Evolutionary conservation across 2,888 invertebrate genomes (phyloP), one percentile per base, ranked within the genome.

Genomic region (Dascillus cervinus): DNA sequence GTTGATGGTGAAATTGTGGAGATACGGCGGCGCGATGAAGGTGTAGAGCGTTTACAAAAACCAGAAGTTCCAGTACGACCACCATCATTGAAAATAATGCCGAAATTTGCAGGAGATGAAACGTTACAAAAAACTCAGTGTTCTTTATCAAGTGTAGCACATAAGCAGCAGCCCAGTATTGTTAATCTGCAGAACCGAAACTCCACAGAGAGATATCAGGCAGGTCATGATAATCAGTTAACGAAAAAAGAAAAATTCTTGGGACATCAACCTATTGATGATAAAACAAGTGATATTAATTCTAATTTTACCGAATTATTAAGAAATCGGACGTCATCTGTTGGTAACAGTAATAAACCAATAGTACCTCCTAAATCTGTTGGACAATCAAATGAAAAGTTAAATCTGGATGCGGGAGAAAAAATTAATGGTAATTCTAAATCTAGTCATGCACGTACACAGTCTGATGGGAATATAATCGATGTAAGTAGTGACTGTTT

Each of bases 31-130:
- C 43, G 59, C 13, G 53, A 56, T 24, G 57, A 56, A 48, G 58
- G 60, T 37, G 55, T 60, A 8, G 66, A 67, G 36, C 50, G 66
- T 13, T 62, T 65, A 14, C 67, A 73, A 56, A 88, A 88, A 62
- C 88, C 88, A 3, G 82, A 81, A 28, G 76, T 88, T 44, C 88
- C 88, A 27, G 85, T 86, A 60, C 72, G 88, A 32, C 87, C 87
- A 9, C 77, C 80, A 21, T 75, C 78, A 24, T 66, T 83, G 35
- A 70, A 75, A 10, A 40, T 37, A 10, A 26, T 35, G 11, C 26
- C 41, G 4, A 34, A 46, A 28, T 37, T 72, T 74, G 45, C 75
- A 73, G 32, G 70, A 67, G 56, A 73, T 69, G 12, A 43, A n/a
- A 29, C 49, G 22, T 62, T 82, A 43, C 81, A 82, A 57, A 73